phyloP scores from a whole-genome alignment of 1,140 invertebrate species.

The Choristoneura fumiferana region DNA sequence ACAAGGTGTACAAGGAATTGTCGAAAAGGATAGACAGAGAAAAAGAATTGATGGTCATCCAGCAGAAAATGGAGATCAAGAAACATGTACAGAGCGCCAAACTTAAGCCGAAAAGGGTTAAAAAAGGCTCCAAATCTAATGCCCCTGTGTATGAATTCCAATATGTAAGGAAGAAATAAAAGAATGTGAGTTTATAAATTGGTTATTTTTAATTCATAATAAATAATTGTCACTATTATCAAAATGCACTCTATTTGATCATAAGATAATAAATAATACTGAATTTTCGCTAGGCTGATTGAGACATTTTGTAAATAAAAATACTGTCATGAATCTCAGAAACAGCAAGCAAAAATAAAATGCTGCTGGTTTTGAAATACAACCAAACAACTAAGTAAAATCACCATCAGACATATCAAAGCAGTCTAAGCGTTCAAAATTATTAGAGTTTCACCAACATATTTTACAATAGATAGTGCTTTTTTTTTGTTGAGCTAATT shows the following conservation, averaged over 20 bases:
- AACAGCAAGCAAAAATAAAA: no score
- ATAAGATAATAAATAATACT: slow-evolving; percentile 18
- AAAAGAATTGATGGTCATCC: slow-evolving; percentile 87
- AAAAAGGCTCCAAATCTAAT: slow-evolving; percentile 82
- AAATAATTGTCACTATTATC: slow-evolving; percentile 26
- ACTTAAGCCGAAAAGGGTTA: slow-evolving; percentile 82
- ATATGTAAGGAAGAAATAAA: slow-evolving; percentile 89
- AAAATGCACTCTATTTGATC: slow-evolving; percentile 17
- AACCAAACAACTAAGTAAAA: no score
- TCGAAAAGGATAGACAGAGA: slow-evolving; percentile 90
- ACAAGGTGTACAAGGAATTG: slow-evolving; percentile 88
- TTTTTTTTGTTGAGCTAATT: no score
- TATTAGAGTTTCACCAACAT: no score
- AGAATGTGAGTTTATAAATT: slow-evolving; percentile 10
- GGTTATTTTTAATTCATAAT: slow-evolving; percentile 37
- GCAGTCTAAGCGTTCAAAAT: no score
- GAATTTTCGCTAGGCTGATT: not conserved
- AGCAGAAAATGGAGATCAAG: slow-evolving; percentile 91
- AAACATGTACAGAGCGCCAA: slow-evolving; percentile 84
- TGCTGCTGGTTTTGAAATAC: no score
- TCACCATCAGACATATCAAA: no score
- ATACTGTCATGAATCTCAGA: no score
- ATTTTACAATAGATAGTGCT: no score
- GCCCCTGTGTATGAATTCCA: slow-evolving; percentile 93
- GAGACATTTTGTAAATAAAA: slow-evolving; percentile 12